A percentile compares a stretch with the other conserved stretches of the same genome.
Evolutionary conservation across 1,140 invertebrate species (phyloP).

Genomic region (Himalopsyche phryganea): DNA sequence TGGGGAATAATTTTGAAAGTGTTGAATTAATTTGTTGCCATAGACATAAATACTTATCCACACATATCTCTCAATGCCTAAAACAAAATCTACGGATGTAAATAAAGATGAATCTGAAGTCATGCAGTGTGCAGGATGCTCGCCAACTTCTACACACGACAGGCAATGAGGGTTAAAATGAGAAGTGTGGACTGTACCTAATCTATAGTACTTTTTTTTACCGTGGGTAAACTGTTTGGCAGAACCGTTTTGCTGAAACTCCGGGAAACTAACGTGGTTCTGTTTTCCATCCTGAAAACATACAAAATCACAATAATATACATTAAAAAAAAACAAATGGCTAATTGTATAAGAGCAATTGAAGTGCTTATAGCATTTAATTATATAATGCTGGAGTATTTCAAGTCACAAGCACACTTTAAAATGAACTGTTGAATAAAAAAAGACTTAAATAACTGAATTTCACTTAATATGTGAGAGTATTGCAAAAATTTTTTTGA

Average conservation of each 20-base stretch:
- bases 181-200: constrained; percentile 49
- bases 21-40: not conserved
- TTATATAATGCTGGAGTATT: no score
- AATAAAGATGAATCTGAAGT: not conserved
- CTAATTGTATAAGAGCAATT: no score
- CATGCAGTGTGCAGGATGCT: constrained; percentile 29
- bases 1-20: no score
- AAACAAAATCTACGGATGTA: not conserved
- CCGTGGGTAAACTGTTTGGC: constrained; percentile 82
- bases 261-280: constrained; percentile 82
- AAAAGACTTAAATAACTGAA: no score
- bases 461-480: no score
- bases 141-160: constrained; percentile 32
- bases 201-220: constrained; percentile 64
- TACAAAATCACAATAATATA: constrained; percentile 4
- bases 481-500: no score
- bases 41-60: not conserved
- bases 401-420: no score
- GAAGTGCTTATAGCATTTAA: no score
- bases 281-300: constrained; percentile 70
- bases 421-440: no score
- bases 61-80: not conserved
- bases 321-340: no score
- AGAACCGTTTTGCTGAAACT: constrained; percentile 81
- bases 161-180: constrained; percentile 31